Evolutionary conservation across 37 sponge, comb jelly and placozoan genomes (phyloP).

Genomic region (Beroe ovata): DNA sequence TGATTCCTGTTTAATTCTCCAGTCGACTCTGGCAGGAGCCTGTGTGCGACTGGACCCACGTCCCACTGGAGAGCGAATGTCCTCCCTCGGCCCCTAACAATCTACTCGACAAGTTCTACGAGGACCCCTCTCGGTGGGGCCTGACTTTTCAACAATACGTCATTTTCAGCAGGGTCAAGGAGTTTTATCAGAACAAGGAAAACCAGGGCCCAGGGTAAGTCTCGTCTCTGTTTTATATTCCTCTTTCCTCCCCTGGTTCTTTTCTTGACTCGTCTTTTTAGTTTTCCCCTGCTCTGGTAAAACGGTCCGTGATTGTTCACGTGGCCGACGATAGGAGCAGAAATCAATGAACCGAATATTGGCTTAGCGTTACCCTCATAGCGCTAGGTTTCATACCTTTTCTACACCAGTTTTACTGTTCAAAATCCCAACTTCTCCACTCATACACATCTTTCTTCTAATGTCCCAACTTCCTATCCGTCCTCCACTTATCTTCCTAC

Average conservation of each 20-base stretch:
- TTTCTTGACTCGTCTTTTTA: no score
- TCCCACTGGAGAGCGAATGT: constrained; percentile 38
- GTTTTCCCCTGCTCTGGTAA: constrained; percentile 42
- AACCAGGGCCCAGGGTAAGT: constrained; percentile 33
- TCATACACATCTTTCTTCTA: no score
- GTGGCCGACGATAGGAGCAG: constrained; percentile 8
- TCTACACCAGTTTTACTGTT: constrained; percentile 34
- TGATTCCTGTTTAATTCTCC: no score
- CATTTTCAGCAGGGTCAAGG: constrained; percentile 34
- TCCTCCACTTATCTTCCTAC: no score
- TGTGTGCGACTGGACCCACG: constrained; percentile 36
- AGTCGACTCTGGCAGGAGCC: constrained; percentile 52
- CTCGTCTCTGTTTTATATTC: no score
- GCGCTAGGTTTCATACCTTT: constrained; percentile 67
- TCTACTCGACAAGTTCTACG: constrained; percentile 41
- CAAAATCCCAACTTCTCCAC: neutral
- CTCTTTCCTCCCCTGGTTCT: no score
- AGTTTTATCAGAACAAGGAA: constrained; percentile 12
- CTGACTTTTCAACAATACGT: constrained; percentile 47
- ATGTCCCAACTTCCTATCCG: no score
- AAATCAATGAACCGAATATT: constrained; percentile 46
- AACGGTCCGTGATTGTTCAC: neutral
- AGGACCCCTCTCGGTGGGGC: constrained; percentile 27
- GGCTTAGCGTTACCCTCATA: constrained; percentile 1
- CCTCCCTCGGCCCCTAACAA: neutral